phyloP scores from a whole-genome alignment of 2,888 invertebrate genomes.

The Drosophila nr. medialis region DNA sequence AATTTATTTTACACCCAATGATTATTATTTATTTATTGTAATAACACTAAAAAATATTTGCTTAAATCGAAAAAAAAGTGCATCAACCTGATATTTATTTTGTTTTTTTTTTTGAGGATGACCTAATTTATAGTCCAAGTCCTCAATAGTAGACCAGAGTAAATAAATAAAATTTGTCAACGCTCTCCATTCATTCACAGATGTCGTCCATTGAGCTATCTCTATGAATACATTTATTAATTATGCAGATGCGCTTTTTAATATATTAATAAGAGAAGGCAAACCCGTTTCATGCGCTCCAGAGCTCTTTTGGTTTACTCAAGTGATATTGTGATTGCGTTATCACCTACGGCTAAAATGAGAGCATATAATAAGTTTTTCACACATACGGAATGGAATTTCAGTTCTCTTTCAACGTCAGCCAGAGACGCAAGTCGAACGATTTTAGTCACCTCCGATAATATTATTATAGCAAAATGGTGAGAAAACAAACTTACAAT shows the following conservation, averaged over 20 bases:
- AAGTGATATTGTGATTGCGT: background rate
- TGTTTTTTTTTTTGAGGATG: too few relatives aligned
- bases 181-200: background rate
- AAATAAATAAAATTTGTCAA: background rate
- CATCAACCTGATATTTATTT: background rate
- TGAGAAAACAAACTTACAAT: background rate
- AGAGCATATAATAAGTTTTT: background rate
- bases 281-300: background rate
- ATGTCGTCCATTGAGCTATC: background rate
- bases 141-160: too few relatives aligned
- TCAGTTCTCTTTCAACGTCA: background rate
- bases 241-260: background rate
- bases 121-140: background rate
- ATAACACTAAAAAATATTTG: background rate
- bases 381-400: background rate
- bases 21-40: background rate
- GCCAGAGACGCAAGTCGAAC: background rate
- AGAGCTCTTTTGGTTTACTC: background rate
- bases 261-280: background rate
- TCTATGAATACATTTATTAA: background rate
- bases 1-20: background rate
- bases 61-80: background rate
- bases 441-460: too few relatives aligned
- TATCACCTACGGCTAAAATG: background rate
- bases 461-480: constrained; percentile 4